Conservation (phyloP, 2,797 vertebrate species). For the Poecilia gillii region DNA sequence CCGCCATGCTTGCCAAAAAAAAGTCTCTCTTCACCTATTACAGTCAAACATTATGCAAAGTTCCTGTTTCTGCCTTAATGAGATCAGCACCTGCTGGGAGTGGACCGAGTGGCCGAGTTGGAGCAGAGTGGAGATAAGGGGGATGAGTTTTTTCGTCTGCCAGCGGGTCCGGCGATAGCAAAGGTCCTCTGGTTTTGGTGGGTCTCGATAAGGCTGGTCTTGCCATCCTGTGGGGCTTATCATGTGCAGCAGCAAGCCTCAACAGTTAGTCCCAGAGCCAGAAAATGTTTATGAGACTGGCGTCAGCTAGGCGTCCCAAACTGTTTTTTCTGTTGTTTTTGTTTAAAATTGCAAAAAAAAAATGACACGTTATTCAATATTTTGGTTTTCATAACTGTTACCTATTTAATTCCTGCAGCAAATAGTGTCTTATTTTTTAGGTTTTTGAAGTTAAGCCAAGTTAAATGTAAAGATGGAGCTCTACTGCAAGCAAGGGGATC, state of each 20-base stretch:
- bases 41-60: background rate
- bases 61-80: slow-evolving; percentile 18
- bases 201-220: slow-evolving; percentile 60
- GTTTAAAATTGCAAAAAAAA: slow-evolving; percentile 8
- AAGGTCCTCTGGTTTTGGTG: slow-evolving; percentile 49
- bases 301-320: slow-evolving; percentile 51
- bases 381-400: background rate
- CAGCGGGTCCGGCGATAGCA: slow-evolving; percentile 56
- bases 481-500: slow-evolving; percentile 7
- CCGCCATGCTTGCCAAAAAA: slow-evolving; percentile 31
- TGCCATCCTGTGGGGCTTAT: slow-evolving; percentile 75
- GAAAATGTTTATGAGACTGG: slow-evolving; percentile 60
- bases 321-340: slow-evolving; percentile 3
- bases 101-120: background rate
- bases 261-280: slow-evolving; percentile 60
- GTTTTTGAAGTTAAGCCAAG: background rate
- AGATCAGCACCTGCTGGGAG: slow-evolving; percentile 47
- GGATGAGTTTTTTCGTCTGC: slow-evolving; percentile 47
- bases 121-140: slow-evolving; percentile 57
- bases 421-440: background rate
- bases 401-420: slow-evolving; percentile 6
- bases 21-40: background rate
- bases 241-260: slow-evolving; percentile 54
- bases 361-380: slow-evolving; percentile 6
- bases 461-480: slow-evolving; percentile 6